Percentiles rank a stretch among this genome's conserved stretches.
Evolutionary conservation across 2,113 vertebrate genomes (phyloP).

Genomic region (Oreocharis arfaki): DNA sequence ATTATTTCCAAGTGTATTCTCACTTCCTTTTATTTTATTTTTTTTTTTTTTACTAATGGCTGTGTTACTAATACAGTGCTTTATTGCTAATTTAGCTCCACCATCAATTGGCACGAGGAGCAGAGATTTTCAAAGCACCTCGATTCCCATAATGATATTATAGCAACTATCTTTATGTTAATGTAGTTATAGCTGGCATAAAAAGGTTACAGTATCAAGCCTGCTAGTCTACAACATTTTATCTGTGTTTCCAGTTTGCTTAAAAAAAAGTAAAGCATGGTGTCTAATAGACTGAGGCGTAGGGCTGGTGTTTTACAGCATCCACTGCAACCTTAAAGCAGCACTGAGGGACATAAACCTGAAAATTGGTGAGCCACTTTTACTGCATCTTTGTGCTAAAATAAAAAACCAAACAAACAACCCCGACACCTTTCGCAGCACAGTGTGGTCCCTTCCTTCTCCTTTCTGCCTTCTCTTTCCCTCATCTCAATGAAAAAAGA

Average conservation of each 20-base stretch:
- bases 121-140: neutral
- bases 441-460: neutral
- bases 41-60: neutral
- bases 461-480: neutral
- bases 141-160: neutral
- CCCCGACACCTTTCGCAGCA: neutral
- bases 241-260: constrained; percentile 51
- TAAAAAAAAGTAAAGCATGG: neutral
- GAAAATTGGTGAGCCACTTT: neutral
- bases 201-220: constrained; percentile 17
- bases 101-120: neutral
- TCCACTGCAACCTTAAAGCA: constrained; percentile 26
- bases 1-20: neutral
- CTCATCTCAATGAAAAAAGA: neutral
- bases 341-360: neutral
- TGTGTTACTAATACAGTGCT: neutral
- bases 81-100: constrained; percentile 1
- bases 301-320: constrained; percentile 35
- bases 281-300: constrained; percentile 17
- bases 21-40: neutral
- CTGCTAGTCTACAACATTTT: constrained; percentile 37
- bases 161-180: neutral
- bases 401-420: neutral
- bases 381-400: constrained; percentile 33
- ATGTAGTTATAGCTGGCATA: neutral